Evolutionary conservation across 2,113 vertebrate species (phyloP), one percentile per base, ranked within the genome.

Genomic region (Mirza zaza): DNA sequence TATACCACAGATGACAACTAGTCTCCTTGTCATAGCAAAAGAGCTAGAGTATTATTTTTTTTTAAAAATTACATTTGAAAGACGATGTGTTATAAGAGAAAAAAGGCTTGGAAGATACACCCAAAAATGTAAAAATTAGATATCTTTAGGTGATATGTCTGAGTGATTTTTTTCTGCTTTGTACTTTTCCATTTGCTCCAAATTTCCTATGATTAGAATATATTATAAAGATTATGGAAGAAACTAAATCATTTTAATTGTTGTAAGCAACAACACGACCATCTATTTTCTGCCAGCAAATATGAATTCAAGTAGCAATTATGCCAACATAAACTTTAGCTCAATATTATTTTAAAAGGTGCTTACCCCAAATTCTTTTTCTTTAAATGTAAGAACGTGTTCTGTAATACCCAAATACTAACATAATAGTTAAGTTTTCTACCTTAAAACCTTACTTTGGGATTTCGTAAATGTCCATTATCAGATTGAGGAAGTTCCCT

Each of bases 201-300:
- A 50, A 65, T 77, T 65, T 90, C 32, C 32, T 48, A 65, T 59
- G 77, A 77, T 65, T 32, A 63, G 42, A 63, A 76, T 36, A 77
- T 77, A 50, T 18, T 48, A 48, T 65, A 59, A 73, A 87, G 42
- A 18, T 77, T 59, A 77, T 61, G 32, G 5, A 39, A 75, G 15
- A 77, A 65, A 21, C 71, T 48, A 77, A 89, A 63, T 39, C 50
- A 65, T 50, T 65, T 21, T 39, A 89, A 36, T 36, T 65, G 6
- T 39, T 67, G 23, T 79, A 79, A 79, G 45, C 59, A 90, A 50
- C 15, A 67, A 39, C 15, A 90, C 45, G 10, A 75, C 70, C 79
- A 87, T n/a, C 55, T 27, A 86, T 80, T 80, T 95, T 91, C 81
- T 91, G 45, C 52, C 57, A 61, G 90, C 42, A 50, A 71, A 91